Evolutionary conservation across 92 coral and sea anemone genomes (phyloP).

Genomic region (Heliopora coerulea): DNA sequence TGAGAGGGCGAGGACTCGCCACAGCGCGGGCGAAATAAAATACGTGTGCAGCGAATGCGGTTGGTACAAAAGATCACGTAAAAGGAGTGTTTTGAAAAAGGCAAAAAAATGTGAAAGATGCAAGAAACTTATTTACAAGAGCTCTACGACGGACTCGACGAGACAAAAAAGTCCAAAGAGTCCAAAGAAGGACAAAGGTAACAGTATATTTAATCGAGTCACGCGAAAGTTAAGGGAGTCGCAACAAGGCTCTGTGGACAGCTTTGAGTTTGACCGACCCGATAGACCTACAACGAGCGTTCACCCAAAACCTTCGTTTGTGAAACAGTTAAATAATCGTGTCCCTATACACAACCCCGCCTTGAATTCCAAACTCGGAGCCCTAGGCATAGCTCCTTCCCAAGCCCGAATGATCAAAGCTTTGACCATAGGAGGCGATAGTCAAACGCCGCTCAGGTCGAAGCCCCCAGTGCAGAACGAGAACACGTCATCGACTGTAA

Average conservation of each 20-base stretch:
- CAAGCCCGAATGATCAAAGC: background rate
- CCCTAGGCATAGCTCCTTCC: background rate
- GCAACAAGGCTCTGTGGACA: background rate
- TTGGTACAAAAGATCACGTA: background rate
- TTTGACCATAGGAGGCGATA: background rate
- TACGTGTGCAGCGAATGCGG: conserved; percentile 2
- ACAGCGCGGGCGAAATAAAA: background rate
- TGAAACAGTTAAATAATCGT: background rate
- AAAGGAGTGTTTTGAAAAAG: background rate
- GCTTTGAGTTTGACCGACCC: background rate
- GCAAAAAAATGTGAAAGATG: background rate
- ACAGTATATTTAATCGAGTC: background rate
- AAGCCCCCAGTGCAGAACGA: background rate
- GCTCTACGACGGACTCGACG: background rate
- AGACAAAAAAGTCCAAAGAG: too few relatives aligned
- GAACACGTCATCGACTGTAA: background rate
- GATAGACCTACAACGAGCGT: background rate
- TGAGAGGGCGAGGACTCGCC: background rate
- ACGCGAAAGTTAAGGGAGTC: background rate
- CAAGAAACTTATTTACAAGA: background rate
- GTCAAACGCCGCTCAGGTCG: background rate
- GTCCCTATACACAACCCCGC: background rate
- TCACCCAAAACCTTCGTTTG: background rate
- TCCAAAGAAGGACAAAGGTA: background rate
- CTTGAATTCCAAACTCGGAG: background rate